A percentile compares a stretch with the other conserved stretches of the same genome.
phyloP scores from a whole-genome alignment of 2,113 vertebrate genomes.

The Vanacampus margaritifer region DNA sequence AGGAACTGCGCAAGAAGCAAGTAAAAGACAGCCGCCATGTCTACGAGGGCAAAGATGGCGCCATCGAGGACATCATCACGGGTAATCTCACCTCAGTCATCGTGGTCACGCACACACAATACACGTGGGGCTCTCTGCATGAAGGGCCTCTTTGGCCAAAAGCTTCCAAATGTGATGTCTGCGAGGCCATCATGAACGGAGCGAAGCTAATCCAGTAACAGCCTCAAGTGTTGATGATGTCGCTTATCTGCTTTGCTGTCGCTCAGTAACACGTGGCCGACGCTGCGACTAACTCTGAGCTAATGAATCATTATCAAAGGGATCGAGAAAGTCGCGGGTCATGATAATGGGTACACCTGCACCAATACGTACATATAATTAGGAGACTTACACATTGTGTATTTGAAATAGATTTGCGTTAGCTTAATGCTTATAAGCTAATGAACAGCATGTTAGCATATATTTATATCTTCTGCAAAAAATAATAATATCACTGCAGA shows the following conservation, averaged over 20 bases:
- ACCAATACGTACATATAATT: too few relatives aligned
- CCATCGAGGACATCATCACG: conserved; percentile 97
- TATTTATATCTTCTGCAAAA: too few relatives aligned
- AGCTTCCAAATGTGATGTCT: conserved; percentile 56
- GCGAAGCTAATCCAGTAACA: conserved; percentile 25
- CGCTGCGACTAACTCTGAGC: conserved; percentile 18
- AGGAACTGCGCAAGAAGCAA: conserved; percentile 87
- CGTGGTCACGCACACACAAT: conserved; percentile 2
- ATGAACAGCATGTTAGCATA: too few relatives aligned
- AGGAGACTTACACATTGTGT: too few relatives aligned
- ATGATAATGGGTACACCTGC: neutral
- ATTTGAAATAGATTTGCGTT: too few relatives aligned
- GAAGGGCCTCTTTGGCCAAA: conserved; percentile 50
- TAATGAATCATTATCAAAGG: neutral
- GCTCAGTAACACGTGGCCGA: conserved; percentile 51
- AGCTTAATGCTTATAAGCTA: too few relatives aligned
- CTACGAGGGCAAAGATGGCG: conserved; percentile 94
- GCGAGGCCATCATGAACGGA: conserved; percentile 42
- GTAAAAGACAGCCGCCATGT: conserved; percentile 94
- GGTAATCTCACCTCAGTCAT: conserved; percentile 67
- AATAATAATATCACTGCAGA: too few relatives aligned
- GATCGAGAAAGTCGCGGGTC: neutral
- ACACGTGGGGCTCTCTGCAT: conserved; percentile 44
- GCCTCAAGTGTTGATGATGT: conserved; percentile 27
- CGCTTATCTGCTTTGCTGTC: conserved; percentile 48